These are phyloP conservation scores for Apostichopus japonicus DNA, from an alignment of 35 echinoderm and acorn worm genomes.

Conservation along the genomic window DNA sequence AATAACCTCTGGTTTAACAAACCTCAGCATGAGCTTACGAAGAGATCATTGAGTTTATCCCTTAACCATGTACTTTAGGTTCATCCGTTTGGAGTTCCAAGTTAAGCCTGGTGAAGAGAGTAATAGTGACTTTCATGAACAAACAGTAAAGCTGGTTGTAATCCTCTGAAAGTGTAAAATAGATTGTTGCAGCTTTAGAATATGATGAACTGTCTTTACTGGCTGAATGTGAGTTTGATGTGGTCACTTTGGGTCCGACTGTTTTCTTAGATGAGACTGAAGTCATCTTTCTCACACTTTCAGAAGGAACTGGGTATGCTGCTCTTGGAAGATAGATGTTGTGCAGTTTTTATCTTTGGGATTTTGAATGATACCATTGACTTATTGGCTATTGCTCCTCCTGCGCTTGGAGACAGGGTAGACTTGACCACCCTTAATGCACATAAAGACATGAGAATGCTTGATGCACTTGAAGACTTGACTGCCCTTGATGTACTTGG, in stretches of 20 bases:
- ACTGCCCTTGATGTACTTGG: not conserved
- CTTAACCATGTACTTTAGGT: constrained; percentile 64
- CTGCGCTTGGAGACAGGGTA: not conserved
- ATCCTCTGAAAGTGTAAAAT: constrained; percentile 54
- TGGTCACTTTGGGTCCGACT: not conserved
- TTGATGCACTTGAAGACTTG: not conserved
- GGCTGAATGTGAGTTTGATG: not conserved
- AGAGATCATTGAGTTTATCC: constrained; percentile 61
- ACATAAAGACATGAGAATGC: too few relatives aligned
- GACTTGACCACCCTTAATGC: not conserved
- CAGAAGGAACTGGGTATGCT: not conserved
- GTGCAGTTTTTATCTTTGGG: too few relatives aligned
- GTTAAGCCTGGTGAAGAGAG: constrained; percentile 53
- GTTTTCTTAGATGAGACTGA: not conserved
- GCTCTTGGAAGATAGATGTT: too few relatives aligned
- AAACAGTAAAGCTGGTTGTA: constrained; percentile 67
- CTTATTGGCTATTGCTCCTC: not conserved
- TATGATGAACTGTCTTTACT: not conserved
- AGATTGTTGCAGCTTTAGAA: constrained; percentile 39
- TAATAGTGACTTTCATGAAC: constrained; percentile 59
- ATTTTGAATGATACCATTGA: not conserved
- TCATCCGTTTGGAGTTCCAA: constrained; percentile 71
- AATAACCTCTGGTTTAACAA: constrained; percentile 63
- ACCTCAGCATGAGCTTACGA: constrained; percentile 51
- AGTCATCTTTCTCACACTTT: not conserved